phyloP scores from a whole-genome alignment of 2,888 invertebrate species.

The Machimus atricapillus region DNA sequence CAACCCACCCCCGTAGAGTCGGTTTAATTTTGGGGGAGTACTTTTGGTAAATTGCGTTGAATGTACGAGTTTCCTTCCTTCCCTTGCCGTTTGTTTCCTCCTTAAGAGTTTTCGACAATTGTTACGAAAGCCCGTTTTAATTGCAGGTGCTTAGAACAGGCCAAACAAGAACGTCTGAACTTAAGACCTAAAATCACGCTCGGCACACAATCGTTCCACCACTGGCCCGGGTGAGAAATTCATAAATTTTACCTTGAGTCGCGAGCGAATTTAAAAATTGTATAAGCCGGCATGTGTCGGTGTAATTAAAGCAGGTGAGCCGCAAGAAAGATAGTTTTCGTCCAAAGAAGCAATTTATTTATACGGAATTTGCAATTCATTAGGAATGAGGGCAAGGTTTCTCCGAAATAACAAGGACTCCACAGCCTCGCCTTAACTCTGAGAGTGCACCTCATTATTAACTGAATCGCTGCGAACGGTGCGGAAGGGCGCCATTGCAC shows the following conservation, averaged over 20 bases:
- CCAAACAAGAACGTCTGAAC: not conserved
- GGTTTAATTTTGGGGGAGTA: not conserved
- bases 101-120: not conserved
- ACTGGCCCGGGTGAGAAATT: not conserved
- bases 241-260: not conserved
- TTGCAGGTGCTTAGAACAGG: not conserved
- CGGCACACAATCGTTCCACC: not conserved
- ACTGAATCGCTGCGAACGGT: not conserved
- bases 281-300: not conserved
- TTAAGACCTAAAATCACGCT: not conserved
- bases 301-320: constrained; percentile 16
- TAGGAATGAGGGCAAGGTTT: constrained; percentile 15
- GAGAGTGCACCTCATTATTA: constrained; percentile 6
- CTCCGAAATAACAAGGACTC: not conserved
- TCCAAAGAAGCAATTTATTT: constrained; percentile 16
- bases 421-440: not conserved
- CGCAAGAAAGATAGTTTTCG: not conserved
- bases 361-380: constrained; percentile 8
- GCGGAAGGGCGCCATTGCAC: not conserved
- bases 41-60: not conserved
- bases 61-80: not conserved
- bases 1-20: not conserved
- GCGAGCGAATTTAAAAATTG: not conserved
- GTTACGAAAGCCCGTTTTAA: not conserved
- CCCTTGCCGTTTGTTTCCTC: not conserved